Evolutionary conservation across 2,113 vertebrate species (phyloP).

Genomic region (Sclerurus mexicanus): DNA sequence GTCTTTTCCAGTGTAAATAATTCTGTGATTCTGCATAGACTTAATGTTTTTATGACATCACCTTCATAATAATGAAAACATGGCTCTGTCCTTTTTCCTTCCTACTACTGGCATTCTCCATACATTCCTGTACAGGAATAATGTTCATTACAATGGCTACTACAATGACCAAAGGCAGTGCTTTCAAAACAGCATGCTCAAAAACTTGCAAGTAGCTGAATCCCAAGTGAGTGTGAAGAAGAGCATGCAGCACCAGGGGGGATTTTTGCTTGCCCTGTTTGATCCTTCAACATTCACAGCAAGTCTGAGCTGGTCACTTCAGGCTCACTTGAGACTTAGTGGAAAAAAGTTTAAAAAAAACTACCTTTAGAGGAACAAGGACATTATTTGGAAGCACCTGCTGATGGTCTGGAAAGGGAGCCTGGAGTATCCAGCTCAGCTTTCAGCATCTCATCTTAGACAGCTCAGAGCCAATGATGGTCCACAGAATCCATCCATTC

Average conservation of each 20-base stretch:
- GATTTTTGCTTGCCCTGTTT: background rate
- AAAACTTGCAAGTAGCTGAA: background rate
- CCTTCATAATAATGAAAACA: background rate
- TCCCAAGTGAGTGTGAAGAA: background rate
- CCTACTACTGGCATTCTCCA: background rate
- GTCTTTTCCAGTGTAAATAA: background rate
- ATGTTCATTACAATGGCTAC: background rate
- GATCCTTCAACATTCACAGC: background rate
- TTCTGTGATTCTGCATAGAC: background rate
- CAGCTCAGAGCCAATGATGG: background rate
- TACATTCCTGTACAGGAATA: background rate
- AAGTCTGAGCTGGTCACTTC: background rate
- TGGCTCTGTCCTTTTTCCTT: background rate
- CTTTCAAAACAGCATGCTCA: background rate
- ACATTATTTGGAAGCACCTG: background rate
- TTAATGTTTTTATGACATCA: background rate
- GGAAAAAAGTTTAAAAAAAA: background rate
- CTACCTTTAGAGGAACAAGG: background rate
- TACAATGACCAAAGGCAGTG: background rate
- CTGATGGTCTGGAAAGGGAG: background rate
- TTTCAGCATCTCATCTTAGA: background rate
- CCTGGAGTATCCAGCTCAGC: background rate
- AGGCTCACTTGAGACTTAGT: background rate
- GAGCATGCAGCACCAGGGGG: fast-evolving
- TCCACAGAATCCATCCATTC: background rate